Base-by-base conservation (phyloP, 1,140 invertebrate species). In the Venustaconcha ellipsiformis region DNA sequence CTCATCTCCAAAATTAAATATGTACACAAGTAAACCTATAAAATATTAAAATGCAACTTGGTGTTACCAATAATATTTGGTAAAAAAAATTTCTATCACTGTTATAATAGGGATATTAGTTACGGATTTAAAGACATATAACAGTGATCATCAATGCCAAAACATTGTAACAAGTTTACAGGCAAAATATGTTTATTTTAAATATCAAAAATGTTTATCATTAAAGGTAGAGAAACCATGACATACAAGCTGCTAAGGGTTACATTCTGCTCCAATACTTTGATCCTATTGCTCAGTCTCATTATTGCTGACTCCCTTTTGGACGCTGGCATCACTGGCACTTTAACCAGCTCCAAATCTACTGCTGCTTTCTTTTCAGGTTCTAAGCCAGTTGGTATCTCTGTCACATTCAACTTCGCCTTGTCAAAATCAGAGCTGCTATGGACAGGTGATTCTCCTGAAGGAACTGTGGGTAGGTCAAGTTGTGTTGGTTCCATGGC, bases 271-370 rank as follows among this genome's bases (percentile, higher is more conserved):
- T 99, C 98, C 74, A 99, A 91, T 70, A 94, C 94, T 93, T 98
- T 98, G 56, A 99, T 97, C 84, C 97, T 94, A 91, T 99, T 99
- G 57, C 95, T 96, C 26, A 99, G 91, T 78, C 97, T 92, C 81
- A 99, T 93, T 88, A 99, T 98, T 48, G 99, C 95, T 6, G 97
- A 97, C 90, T 99, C 97, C 80, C 98, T 97, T 83, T 95, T 95
- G 14, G 78, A 72, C 14, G 60, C 62, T 23, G 83, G 68, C 1
- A 81, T 68, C 18, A 80, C 8, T 11, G 81, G 79, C 55, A 86
- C 72, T n/a, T 74, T 72, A 17, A 84, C 72, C 56, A 84, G 26
- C 48, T 81, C 76, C 1, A 81, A 60, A 17, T 76, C 14, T 26
- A 69, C 72, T n/a, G 37, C 30, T 69, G 70, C 58, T 48, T 3